Conservation (phyloP, 1,140 invertebrate genomes). For the Cephus cinctus region DNA sequence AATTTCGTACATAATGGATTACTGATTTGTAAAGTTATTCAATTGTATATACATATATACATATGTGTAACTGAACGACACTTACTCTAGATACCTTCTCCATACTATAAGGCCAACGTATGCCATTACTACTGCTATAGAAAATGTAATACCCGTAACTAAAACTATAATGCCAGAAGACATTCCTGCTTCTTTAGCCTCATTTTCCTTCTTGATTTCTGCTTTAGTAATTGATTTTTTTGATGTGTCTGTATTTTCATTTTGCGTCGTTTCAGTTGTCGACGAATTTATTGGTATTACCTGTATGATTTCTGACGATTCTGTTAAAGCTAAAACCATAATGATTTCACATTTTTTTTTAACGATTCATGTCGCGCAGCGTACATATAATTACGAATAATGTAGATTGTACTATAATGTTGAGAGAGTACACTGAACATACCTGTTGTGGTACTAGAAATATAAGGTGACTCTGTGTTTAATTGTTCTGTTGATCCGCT, state of each 20-base stretch:
- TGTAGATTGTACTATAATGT: too few relatives aligned
- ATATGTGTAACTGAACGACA: constrained; percentile 10
- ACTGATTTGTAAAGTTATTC: constrained; percentile 4
- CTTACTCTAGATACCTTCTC: constrained; percentile 51
- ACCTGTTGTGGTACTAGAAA: too few relatives aligned
- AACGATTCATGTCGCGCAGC: too few relatives aligned
- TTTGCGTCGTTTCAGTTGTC: neutral
- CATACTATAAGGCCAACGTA: constrained; percentile 46
- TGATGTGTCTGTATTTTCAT: neutral
- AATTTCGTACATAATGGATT: constrained; percentile 5
- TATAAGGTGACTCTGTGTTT: too few relatives aligned
- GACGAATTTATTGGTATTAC: neutral
- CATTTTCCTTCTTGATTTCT: neutral
- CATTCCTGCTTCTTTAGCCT: constrained; percentile 13
- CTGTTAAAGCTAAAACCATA: too few relatives aligned
- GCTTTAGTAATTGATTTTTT: constrained; percentile 4
- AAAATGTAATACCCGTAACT: constrained; percentile 36
- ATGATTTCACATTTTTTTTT: too few relatives aligned
- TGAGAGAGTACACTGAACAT: too few relatives aligned
- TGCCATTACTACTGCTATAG: constrained; percentile 33
- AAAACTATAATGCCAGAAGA: constrained; percentile 34
- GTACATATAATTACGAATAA: too few relatives aligned
- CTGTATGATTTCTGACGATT: too few relatives aligned
- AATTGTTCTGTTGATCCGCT: too few relatives aligned
- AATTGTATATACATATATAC: constrained; percentile 4